phyloP scores from a whole-genome alignment of 2,888 invertebrate species.

The Cheiracanthium punctorium region DNA sequence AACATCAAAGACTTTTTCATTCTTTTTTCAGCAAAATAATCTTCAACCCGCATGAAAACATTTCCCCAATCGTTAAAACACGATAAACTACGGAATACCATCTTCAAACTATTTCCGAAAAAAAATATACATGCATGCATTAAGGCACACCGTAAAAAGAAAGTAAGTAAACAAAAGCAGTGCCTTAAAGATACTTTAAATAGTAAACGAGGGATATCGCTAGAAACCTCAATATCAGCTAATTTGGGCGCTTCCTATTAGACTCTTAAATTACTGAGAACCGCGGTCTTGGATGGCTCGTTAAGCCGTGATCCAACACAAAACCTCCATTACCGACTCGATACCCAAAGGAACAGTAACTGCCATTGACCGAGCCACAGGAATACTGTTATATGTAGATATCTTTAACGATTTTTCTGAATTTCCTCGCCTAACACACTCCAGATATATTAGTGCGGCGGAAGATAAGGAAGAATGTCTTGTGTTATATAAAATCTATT shows the following conservation, averaged over 20 bases:
- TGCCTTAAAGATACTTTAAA: background rate
- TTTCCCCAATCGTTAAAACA: too few relatives aligned
- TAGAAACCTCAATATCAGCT: slow-evolving; percentile 1
- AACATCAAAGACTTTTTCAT: too few relatives aligned
- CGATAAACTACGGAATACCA: too few relatives aligned
- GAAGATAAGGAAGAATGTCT: too few relatives aligned
- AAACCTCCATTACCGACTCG: slow-evolving; percentile 61
- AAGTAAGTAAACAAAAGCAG: background rate
- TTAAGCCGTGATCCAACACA: slow-evolving; percentile 58
- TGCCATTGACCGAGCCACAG: slow-evolving; percentile 13
- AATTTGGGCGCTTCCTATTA: slow-evolving; percentile 39
- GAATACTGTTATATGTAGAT: slow-evolving; percentile 7
- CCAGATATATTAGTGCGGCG: too few relatives aligned
- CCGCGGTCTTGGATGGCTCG: slow-evolving; percentile 64
- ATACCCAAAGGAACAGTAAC: slow-evolving; percentile 36
- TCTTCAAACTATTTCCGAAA: too few relatives aligned
- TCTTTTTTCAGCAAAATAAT: too few relatives aligned
- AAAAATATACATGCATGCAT: background rate
- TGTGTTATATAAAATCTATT: too few relatives aligned
- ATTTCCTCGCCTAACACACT: background rate
- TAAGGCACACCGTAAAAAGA: background rate
- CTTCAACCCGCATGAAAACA: too few relatives aligned
- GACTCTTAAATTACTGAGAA: slow-evolving; percentile 65
- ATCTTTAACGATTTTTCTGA: slow-evolving; percentile 14
- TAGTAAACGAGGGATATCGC: background rate